These are phyloP conservation scores for Orbicella faveolata DNA, from an alignment of 64 coral and sea anemone genomes.

Conservation along the genomic window DNA sequence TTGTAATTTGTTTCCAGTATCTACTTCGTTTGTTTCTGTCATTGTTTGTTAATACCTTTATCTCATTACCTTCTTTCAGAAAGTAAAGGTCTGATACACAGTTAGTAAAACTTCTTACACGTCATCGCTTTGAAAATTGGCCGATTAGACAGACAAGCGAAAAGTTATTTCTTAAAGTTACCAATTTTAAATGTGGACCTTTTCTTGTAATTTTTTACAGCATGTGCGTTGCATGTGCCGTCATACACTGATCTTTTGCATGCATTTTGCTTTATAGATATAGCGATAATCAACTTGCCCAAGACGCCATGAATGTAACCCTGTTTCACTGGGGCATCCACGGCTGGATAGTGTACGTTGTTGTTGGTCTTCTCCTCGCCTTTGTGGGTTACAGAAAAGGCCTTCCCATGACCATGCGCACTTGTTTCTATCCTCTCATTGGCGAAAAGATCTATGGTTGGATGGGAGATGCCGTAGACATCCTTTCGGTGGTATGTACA, in stretches of 20 bases:
- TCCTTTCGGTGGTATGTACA: constrained; percentile 58
- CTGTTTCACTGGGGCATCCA: constrained; percentile 80
- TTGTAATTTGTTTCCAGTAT: too few species aligned
- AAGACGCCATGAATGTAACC: constrained; percentile 77
- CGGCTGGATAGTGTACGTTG: constrained; percentile 66
- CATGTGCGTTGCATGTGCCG: too few species aligned
- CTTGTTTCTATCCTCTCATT: constrained; percentile 72
- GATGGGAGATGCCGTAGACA: constrained; percentile 70
- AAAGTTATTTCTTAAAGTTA: too few species aligned
- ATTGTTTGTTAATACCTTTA: too few species aligned
- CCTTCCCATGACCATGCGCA: constrained; percentile 72
- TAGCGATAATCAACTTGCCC: constrained; percentile 66
- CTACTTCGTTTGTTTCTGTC: too few species aligned
- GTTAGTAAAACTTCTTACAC: too few species aligned
- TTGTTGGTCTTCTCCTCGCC: constrained; percentile 64
- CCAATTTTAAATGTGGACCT: too few species aligned
- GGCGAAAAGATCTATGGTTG: constrained; percentile 61
- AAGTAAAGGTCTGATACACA: too few species aligned
- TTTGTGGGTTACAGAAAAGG: constrained; percentile 46
- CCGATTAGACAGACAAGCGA: too few species aligned
- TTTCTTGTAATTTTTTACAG: neutral
- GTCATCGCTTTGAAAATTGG: too few species aligned
- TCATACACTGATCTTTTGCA: neutral
- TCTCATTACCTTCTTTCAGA: too few species aligned
- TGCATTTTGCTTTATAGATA: constrained; percentile 26